Base-by-base conservation (phyloP, 2,888 invertebrate genomes). In the Rhamnusium bicolor region DNA sequence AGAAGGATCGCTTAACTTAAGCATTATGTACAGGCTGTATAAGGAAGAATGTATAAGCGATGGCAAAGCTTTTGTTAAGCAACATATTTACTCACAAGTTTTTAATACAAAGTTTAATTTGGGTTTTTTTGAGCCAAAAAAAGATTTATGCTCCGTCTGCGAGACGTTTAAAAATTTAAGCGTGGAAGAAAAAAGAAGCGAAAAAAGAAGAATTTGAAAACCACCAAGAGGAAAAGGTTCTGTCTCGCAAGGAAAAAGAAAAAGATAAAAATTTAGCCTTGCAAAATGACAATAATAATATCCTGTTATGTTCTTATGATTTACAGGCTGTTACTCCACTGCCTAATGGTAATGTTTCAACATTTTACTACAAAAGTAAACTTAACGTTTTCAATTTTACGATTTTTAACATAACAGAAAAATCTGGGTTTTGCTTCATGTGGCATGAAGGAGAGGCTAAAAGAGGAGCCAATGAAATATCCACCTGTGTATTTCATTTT, bases 91-190 rank as follows among this genome's bases (percentile, higher is more conserved):
- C 12, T 1, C 40, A 46, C 3, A 62, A 7, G 16, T 62, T 18
- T 62, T 62, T 18, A 62, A 62, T 8, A 62, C 62, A 19, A 62
- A 62, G n/a, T n/a, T n/a, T n/a, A n/a, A 46, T 62, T 46, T 46
- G 21, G 62, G 62, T 40, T 62, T 62, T 62, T 61, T 62, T 10
- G 14, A 40, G 16, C 62, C 5, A 62, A n/a, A n/a, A n/a, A n/a
- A n/a, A n/a, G n/a, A n/a, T n/a, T n/a, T n/a, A n/a, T n/a, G n/a
- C n/a, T n/a, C 62, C 1, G 62, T 62, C 12, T 62, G 62, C 16
- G 47, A 62, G n/a, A 47, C 8, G 10, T 3, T 62, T 46, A 19
- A 62, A 62, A 62, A 46, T 46, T 62, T 62, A 12, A 62, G 29
- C 21, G 12, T 10, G 0, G 18, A 47, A 62, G 47, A 47, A 62